phyloP scores from a whole-genome alignment of 2,113 vertebrate genomes.

The Anarrhichthys ocellatus region DNA sequence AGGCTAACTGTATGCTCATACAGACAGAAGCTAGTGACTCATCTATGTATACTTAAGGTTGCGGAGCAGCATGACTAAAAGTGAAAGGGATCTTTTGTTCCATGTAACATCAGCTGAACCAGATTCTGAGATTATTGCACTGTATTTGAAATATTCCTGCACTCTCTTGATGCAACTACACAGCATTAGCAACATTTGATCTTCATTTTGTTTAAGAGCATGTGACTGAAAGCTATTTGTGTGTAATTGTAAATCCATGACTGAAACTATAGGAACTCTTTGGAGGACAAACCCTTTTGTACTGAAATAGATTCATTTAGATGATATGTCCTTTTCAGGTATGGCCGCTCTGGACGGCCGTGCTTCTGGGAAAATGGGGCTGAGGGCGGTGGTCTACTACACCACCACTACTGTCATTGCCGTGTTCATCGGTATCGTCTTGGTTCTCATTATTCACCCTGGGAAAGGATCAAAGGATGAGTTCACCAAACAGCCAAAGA shows the following conservation, averaged over 20 bases:
- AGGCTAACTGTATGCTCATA: constrained; percentile 25
- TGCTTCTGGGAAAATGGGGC: constrained; percentile 96
- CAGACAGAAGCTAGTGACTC: constrained; percentile 13
- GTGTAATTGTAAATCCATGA: neutral
- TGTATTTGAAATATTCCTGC: neutral
- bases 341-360: constrained; percentile 96
- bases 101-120: neutral
- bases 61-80: neutral
- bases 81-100: neutral
- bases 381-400: constrained; percentile 95
- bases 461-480: constrained; percentile 94
- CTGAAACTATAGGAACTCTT: neutral
- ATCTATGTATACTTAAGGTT: neutral
- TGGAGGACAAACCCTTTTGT: neutral
- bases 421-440: constrained; percentile 94
- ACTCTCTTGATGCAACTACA: neutral
- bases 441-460: constrained; percentile 96
- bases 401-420: constrained; percentile 96
- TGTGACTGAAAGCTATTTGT: neutral
- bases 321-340: constrained; percentile 77
- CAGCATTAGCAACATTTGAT: neutral
- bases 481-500: constrained; percentile 89
- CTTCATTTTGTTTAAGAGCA: neutral
- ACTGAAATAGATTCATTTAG: neutral
- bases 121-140: neutral